Conservation (phyloP, 1,140 invertebrate genomes). For the Drosophila littoralis region DNA sequence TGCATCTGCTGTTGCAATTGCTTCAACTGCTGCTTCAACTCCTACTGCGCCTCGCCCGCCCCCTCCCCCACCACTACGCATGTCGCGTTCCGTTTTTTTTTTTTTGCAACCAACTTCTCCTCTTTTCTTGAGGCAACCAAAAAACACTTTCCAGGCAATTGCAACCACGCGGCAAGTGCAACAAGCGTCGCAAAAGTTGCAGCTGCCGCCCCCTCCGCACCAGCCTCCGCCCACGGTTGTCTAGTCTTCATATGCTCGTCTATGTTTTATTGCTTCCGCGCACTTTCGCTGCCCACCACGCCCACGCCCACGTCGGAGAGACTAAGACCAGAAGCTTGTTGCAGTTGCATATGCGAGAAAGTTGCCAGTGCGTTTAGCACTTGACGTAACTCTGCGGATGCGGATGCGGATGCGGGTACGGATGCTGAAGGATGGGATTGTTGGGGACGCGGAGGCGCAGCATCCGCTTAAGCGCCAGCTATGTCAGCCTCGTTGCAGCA, state of each 20-base stretch:
- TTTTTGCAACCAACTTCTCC: background rate
- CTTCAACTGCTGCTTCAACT: slow-evolving; percentile 14
- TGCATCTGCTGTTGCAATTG: slow-evolving; percentile 25
- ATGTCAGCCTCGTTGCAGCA: slow-evolving; percentile 58
- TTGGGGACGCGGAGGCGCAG: slow-evolving; percentile 37
- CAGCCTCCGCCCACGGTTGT: slow-evolving; percentile 1
- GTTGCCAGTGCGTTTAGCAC: slow-evolving; percentile 75
- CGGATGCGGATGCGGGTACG: background rate
- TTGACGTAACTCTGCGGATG: slow-evolving; percentile 21
- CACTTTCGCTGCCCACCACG: slow-evolving; percentile 63
- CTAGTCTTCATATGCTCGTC: slow-evolving; percentile 25
- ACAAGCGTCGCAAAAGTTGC: slow-evolving; percentile 64
- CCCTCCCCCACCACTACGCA: background rate
- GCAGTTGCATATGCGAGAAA: slow-evolving; percentile 67
- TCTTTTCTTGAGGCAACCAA: slow-evolving; percentile 20
- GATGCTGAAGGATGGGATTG: background rate
- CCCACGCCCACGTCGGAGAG: slow-evolving; percentile 1
- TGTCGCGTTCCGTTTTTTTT: slow-evolving; percentile 1
- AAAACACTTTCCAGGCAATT: slow-evolving; percentile 74
- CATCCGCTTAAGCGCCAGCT: slow-evolving; percentile 60
- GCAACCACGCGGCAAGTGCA: slow-evolving; percentile 57
- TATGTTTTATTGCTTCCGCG: slow-evolving; percentile 81
- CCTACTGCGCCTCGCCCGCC: slow-evolving; percentile 5
- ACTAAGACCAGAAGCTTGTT: slow-evolving; percentile 48
- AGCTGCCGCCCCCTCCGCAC: background rate